Conservation (phyloP, 2,888 invertebrate genomes). For the Cynaeus angustus region DNA sequence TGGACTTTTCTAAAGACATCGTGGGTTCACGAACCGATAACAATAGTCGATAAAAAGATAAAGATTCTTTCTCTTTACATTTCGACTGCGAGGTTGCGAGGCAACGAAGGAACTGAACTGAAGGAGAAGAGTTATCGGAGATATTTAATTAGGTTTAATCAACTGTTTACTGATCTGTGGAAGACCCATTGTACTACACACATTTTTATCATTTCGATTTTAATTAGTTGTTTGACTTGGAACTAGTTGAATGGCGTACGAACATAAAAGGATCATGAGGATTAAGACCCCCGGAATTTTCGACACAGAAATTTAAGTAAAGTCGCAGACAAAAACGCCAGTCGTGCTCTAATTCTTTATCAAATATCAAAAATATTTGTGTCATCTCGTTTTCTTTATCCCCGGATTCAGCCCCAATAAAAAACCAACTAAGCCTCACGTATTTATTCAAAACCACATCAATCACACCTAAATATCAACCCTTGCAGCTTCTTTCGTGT, state of each 20-base stretch:
- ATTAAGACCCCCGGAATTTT: too few relatives aligned
- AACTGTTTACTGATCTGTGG: slow-evolving; percentile 40
- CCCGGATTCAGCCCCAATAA: too few relatives aligned
- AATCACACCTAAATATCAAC: slow-evolving; percentile 35
- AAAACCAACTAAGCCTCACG: background rate
- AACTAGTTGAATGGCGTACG: background rate
- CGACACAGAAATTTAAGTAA: background rate
- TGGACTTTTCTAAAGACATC: slow-evolving; percentile 68
- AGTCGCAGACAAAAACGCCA: background rate
- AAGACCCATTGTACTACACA: slow-evolving; percentile 19
- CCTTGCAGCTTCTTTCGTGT: slow-evolving; percentile 77
- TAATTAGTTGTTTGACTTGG: slow-evolving; percentile 26
- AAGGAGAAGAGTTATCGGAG: slow-evolving; percentile 25
- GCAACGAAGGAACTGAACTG: background rate
- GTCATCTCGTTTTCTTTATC: slow-evolving; percentile 14
- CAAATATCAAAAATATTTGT: background rate
- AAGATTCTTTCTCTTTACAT: background rate
- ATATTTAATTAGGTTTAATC: slow-evolving; percentile 26
- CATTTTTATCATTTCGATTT: slow-evolving; percentile 20
- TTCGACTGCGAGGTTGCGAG: background rate
- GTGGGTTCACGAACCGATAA: slow-evolving; percentile 50
- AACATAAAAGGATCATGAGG: too few relatives aligned
- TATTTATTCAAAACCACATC: slow-evolving; percentile 25
- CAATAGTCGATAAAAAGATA: slow-evolving; percentile 6
- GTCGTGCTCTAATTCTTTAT: too few relatives aligned